Evolutionary conservation across 2,113 vertebrate species (phyloP).

Genomic region (Esox niger): DNA sequence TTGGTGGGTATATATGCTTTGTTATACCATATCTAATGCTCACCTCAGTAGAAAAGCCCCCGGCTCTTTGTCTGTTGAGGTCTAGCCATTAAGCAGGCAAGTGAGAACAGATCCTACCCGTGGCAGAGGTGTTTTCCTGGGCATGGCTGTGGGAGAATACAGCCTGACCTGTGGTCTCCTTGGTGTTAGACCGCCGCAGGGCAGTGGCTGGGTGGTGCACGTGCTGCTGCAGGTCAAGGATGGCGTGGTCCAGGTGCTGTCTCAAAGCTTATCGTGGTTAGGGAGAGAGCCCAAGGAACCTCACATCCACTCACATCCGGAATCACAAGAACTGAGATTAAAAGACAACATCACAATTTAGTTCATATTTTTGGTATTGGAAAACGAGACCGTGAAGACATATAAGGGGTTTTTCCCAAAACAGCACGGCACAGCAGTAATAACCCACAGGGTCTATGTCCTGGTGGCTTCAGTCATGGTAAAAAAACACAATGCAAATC

Average conservation of each 20-base stretch:
- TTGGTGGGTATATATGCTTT: too few species aligned
- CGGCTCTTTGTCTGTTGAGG: slow-evolving; percentile 51
- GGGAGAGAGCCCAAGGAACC: not conserved
- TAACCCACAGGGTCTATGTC: too few species aligned
- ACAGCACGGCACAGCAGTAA: too few species aligned
- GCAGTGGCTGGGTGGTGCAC: slow-evolving; percentile 25
- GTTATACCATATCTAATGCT: slow-evolving; percentile 7
- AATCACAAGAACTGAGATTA: slow-evolving; percentile 21
- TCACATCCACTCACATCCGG: slow-evolving; percentile 6
- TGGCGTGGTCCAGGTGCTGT: slow-evolving; percentile 2
- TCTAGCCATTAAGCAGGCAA: slow-evolving; percentile 66
- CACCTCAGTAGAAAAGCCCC: slow-evolving; percentile 71
- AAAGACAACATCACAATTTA: not conserved
- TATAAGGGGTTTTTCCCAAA: too few species aligned
- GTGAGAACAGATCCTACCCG: slow-evolving; percentile 42
- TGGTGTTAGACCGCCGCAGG: slow-evolving; percentile 19
- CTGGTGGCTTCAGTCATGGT: too few species aligned
- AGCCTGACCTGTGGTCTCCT: not conserved
- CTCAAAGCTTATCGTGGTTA: not conserved
- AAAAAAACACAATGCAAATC: not conserved
- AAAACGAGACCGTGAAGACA: too few species aligned
- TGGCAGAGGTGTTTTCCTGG: slow-evolving; percentile 44
- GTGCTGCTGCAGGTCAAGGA: slow-evolving; percentile 17
- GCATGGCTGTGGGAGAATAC: slow-evolving; percentile 48
- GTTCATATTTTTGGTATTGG: not conserved